Conservation (phyloP, 2,888 invertebrate genomes). For the Adela reaumurella region DNA sequence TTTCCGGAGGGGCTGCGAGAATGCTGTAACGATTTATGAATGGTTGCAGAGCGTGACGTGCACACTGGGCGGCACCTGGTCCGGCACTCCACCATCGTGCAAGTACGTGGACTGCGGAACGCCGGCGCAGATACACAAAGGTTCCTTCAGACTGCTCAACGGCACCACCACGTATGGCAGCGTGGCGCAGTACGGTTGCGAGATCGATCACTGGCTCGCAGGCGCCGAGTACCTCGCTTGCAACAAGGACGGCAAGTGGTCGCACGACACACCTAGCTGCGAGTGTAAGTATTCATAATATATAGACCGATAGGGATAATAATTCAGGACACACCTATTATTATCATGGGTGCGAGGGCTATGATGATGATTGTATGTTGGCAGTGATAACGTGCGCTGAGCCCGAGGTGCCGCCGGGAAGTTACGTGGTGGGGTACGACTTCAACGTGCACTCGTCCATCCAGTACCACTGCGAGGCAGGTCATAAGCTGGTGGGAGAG, state of each 20-base stretch:
- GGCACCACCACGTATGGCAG: constrained; percentile 80
- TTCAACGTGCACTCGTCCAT: constrained; percentile 85
- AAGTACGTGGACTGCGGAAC: constrained; percentile 85
- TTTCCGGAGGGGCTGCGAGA: too few species aligned
- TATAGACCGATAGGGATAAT: too few species aligned
- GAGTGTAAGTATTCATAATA: constrained; percentile 68
- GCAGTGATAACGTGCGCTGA: constrained; percentile 82
- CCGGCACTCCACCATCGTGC: constrained; percentile 73
- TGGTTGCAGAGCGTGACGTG: constrained; percentile 83
- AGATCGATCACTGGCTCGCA: constrained; percentile 80
- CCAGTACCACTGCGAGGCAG: constrained; percentile 84
- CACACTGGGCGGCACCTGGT: constrained; percentile 83
- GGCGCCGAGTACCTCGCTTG: constrained; percentile 69
- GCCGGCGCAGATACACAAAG: constrained; percentile 75
- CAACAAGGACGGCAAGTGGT: constrained; percentile 84
- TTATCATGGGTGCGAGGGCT: too few species aligned
- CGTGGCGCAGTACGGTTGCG: constrained; percentile 74
- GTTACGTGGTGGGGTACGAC: constrained; percentile 85
- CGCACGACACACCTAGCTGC: constrained; percentile 79
- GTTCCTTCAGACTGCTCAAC: constrained; percentile 67
- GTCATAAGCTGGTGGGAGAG: constrained; percentile 75
- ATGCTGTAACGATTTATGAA: too few species aligned
- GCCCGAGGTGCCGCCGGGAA: constrained; percentile 80
- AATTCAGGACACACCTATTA: too few species aligned
- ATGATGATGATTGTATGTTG: constrained; percentile 14